Evolutionary conservation across 2,888 invertebrate genomes (phyloP).

Genomic region (Blera fallax): DNA sequence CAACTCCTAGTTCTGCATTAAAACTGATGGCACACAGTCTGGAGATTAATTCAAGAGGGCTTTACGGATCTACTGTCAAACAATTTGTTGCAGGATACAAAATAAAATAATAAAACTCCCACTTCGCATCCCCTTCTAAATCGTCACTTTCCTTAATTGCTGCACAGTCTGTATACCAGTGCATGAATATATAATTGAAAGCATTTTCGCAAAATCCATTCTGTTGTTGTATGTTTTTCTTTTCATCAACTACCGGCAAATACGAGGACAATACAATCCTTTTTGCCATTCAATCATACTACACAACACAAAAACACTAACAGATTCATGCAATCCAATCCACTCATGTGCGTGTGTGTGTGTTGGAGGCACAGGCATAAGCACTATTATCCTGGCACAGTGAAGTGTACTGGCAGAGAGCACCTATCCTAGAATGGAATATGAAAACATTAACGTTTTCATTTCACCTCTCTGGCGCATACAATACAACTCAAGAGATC

Average conservation of each 20-base stretch:
- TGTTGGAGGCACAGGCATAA: too few species aligned
- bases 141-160: conserved; percentile 56
- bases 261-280: conserved; percentile 40
- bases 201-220: conserved; percentile 36
- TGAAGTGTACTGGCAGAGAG: background rate
- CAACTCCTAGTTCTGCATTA: too few species aligned
- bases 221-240: conserved; percentile 17
- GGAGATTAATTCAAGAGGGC: background rate
- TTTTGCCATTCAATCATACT: conserved; percentile 48
- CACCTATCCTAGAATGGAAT: conserved; percentile 1
- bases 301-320: conserved; percentile 7
- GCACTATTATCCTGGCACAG: conserved; percentile 25
- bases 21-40: too few species aligned
- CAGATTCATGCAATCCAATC: conserved; percentile 33
- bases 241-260: conserved; percentile 19
- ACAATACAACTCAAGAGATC: conserved; percentile 34
- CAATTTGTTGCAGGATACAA: too few species aligned
- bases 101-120: background rate
- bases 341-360: background rate
- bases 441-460: conserved; percentile 41
- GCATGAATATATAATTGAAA: conserved; percentile 22
- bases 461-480: background rate
- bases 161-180: background rate
- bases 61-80: too few species aligned
- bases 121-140: background rate